These are phyloP conservation scores for Palaemon carinicauda DNA, from an alignment of 1,140 invertebrate species.

Conservation along the genomic window DNA sequence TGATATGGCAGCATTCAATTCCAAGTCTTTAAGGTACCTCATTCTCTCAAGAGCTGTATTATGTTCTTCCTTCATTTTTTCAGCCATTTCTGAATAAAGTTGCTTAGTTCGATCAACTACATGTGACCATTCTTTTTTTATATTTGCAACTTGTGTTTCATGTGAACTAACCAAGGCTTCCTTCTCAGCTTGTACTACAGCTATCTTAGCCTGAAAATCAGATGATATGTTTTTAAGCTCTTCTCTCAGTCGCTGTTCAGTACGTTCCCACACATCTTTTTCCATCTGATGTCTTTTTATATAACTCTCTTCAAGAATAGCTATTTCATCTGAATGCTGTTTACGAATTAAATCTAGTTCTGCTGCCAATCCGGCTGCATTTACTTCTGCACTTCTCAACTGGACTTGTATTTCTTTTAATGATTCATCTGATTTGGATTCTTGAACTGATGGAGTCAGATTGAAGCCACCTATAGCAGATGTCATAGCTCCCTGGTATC, in stretches of 20 bases:
- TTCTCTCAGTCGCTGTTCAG: constrained; percentile 7
- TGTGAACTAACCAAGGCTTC: constrained; percentile 16
- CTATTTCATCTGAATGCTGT: constrained; percentile 26
- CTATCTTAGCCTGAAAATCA: constrained; percentile 12
- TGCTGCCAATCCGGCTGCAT: background rate
- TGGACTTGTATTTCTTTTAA: background rate
- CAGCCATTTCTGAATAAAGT: constrained; percentile 22
- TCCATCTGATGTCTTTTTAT: constrained; percentile 11
- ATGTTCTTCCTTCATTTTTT: constrained; percentile 41
- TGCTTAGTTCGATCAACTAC: constrained; percentile 38
- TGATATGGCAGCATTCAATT: constrained; percentile 29
- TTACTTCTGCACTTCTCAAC: constrained; percentile 19
- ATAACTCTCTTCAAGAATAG: constrained; percentile 12
- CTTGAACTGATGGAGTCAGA: background rate
- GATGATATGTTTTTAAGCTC: constrained; percentile 11
- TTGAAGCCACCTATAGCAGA: background rate
- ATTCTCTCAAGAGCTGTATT: constrained; percentile 9
- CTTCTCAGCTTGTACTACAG: constrained; percentile 26
- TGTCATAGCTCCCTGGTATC: constrained; percentile 6
- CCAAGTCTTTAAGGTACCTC: constrained; percentile 32
- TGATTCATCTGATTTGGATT: background rate
- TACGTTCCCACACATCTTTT: constrained; percentile 15
- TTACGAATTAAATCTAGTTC: constrained; percentile 32
- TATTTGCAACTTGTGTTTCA: background rate
- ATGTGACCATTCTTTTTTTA: constrained; percentile 21